Evolutionary conservation across 2,888 invertebrate genomes (phyloP).

Genomic region (Augiades crinisus): DNA sequence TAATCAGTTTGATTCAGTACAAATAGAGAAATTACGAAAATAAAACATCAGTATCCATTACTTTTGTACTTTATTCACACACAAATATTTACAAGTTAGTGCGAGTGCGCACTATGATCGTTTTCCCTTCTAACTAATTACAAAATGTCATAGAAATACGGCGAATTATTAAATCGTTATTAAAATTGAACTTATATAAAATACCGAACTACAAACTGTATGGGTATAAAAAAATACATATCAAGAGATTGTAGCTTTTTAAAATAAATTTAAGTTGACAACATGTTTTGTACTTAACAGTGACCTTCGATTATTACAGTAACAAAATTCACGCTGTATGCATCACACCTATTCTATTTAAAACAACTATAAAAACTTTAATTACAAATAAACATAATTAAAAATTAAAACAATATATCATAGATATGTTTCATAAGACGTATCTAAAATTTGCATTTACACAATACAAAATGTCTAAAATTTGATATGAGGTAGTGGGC

Average conservation of each 20-base stretch:
- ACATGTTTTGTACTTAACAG: too few species aligned
- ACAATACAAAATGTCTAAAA: background rate
- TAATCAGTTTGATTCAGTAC: too few species aligned
- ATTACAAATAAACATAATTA: background rate
- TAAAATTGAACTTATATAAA: too few species aligned
- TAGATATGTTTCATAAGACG: background rate
- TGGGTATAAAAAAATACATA: too few species aligned
- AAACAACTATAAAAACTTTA: too few species aligned
- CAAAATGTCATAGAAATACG: background rate
- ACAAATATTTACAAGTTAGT: constrained; percentile 13
- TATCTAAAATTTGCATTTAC: background rate
- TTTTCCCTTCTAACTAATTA: background rate
- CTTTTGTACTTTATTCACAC: constrained; percentile 26
- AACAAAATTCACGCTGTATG: too few species aligned
- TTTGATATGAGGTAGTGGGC: background rate
- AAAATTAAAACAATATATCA: background rate
- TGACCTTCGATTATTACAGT: too few species aligned
- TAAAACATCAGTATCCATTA: background rate
- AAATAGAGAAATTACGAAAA: background rate
- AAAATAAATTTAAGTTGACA: too few species aligned
- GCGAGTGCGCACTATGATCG: background rate
- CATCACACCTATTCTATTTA: background rate
- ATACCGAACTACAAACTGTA: too few species aligned
- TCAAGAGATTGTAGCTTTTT: too few species aligned
- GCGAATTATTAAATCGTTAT: too few species aligned